These are phyloP conservation scores for Amyelois transitella DNA, from an alignment of 1,140 invertebrate genomes.

Conservation along the genomic window DNA sequence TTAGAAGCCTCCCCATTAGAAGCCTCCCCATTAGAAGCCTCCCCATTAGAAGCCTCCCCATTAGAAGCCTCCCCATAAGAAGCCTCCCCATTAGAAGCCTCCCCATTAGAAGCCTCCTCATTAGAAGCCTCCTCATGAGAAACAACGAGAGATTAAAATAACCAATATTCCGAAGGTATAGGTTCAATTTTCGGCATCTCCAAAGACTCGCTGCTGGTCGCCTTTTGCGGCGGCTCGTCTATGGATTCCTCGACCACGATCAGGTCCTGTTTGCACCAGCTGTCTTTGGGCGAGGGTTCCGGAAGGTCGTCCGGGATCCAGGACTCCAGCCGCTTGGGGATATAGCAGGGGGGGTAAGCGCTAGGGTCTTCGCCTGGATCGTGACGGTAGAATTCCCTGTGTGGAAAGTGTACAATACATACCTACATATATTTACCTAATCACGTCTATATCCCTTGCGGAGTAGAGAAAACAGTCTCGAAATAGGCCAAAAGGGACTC, in stretches of 20 bases:
- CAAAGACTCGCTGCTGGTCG: conserved; percentile 36
- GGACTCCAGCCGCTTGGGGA: conserved; percentile 47
- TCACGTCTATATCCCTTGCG: too few species aligned
- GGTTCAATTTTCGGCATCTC: conserved; percentile 39
- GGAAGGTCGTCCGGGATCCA: conserved; percentile 52
- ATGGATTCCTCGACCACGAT: conserved; percentile 32
- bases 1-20: too few species aligned
- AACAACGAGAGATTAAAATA: background rate
- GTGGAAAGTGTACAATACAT: background rate
- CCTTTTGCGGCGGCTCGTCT: conserved; percentile 27
- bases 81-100: too few species aligned
- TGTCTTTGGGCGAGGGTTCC: conserved; percentile 52
- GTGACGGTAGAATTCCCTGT: conserved; percentile 60
- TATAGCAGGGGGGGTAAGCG: conserved; percentile 44
- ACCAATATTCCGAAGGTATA: conserved; percentile 54
- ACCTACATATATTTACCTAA: too few species aligned
- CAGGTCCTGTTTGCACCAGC: conserved; percentile 40
- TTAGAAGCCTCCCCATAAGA: too few species aligned
- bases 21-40: too few species aligned
- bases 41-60: too few species aligned
- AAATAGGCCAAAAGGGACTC: too few species aligned
- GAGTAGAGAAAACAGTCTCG: too few species aligned
- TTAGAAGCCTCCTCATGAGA: too few species aligned
- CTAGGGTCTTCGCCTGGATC: conserved; percentile 57
- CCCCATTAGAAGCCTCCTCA: too few species aligned